Percentiles rank a stretch among this genome's conserved stretches.
phyloP scores from a whole-genome alignment of 2,113 vertebrate species.

The Loxodonta africana region DNA sequence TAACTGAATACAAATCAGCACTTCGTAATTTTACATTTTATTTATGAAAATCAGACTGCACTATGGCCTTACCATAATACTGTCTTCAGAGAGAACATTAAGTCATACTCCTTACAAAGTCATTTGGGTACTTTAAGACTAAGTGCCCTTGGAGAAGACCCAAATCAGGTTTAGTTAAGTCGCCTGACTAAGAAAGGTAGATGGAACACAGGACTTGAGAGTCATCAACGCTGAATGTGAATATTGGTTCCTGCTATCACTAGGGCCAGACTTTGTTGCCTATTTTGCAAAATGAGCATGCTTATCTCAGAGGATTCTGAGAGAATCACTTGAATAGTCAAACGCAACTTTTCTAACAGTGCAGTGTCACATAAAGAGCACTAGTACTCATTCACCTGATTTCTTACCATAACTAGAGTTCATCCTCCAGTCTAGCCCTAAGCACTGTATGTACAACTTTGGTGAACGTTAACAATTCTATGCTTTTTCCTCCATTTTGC shows the following conservation, averaged over 20 bases:
- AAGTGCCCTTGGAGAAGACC: not conserved
- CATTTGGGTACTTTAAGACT: constrained; percentile 5
- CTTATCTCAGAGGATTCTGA: constrained; percentile 28
- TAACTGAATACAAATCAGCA: not conserved
- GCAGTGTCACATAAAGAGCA: not conserved
- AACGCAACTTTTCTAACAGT: constrained; percentile 10
- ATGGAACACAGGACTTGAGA: not conserved
- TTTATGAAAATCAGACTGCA: not conserved
- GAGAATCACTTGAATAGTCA: constrained; percentile 6
- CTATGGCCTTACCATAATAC: not conserved
- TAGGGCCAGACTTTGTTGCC: not conserved
- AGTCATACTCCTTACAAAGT: not conserved
- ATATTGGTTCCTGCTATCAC: not conserved
- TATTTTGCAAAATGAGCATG: constrained; percentile 3
- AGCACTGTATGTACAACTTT: not conserved
- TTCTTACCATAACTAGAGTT: constrained; percentile 56
- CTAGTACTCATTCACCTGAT: not conserved
- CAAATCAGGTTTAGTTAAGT: not conserved
- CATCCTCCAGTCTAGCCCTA: not conserved
- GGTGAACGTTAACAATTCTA: not conserved
- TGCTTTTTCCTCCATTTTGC: not conserved
- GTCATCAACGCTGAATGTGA: not conserved
- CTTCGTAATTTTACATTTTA: not conserved
- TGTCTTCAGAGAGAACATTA: constrained; percentile 50
- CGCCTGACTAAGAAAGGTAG: not conserved